Percentiles rank a stretch among this genome's conserved stretches.
Conservation (phyloP, 2,888 invertebrate genomes). For the Drosophila hamatofila region DNA sequence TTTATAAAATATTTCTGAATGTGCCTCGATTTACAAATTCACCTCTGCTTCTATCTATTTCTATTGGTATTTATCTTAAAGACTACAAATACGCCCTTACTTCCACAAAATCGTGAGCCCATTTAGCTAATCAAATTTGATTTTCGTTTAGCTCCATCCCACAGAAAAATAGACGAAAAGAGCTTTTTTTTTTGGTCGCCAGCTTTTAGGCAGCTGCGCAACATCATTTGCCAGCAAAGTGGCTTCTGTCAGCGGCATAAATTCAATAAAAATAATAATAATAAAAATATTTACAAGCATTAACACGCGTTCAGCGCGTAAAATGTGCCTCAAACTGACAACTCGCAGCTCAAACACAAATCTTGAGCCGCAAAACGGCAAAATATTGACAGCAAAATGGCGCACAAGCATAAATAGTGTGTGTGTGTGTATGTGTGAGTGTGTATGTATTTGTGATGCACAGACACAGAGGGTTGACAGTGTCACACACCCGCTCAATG, state of each 20-base stretch:
- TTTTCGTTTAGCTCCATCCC: constrained; percentile 27
- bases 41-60: too few species aligned
- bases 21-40: too few species aligned
- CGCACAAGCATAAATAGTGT: constrained; percentile 65
- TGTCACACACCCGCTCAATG: constrained; percentile 41
- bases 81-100: neutral
- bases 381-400: constrained; percentile 77
- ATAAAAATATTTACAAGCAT: constrained; percentile 83
- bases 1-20: too few species aligned
- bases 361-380: constrained; percentile 49
- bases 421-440: constrained; percentile 21
- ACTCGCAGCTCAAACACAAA: constrained; percentile 33
- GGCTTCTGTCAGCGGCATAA: constrained; percentile 56
- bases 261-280: constrained; percentile 84
- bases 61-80: constrained; percentile 27
- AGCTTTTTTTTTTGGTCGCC: constrained; percentile 5
- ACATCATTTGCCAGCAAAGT: constrained; percentile 51
- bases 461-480: constrained; percentile 63
- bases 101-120: neutral
- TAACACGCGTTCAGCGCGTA: constrained; percentile 75
- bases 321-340: constrained; percentile 36
- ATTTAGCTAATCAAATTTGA: constrained; percentile 49
- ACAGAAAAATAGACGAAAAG: constrained; percentile 11
- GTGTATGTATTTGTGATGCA: constrained; percentile 6
- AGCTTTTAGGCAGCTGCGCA: constrained; percentile 56